Evolutionary conservation across 2,113 vertebrate species (phyloP), one percentile per base, ranked within the genome.

Genomic region (Pseudopodoces humilis): DNA sequence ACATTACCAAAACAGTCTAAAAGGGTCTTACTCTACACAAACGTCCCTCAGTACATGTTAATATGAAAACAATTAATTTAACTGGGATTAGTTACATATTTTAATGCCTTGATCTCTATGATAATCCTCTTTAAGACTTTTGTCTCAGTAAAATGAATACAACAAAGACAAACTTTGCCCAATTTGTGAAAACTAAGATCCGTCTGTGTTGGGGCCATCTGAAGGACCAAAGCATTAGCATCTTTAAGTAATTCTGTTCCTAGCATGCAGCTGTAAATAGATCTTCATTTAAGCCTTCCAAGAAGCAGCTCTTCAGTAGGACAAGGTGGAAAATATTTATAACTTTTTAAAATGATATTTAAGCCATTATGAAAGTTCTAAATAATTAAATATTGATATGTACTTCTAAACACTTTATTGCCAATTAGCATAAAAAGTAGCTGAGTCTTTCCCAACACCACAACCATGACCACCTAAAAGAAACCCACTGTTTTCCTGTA

Each of bases 1-100:
- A 52, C 20, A 62, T 53, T 41, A 69, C 27, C 50, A 53, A 87
- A 87, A 58, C n/a, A 39, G 41, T 17, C 16, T 76, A 62, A 88
- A 87, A 55, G 30, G 27, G 67, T 62, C 84, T 86, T 83, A 52
- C 43, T 15, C n/a, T 39, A 85, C 62, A 33, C 28, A 56, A 89
- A 72, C 7, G 5, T 60, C 52, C 41, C 69, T 90, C 46, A 58
- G 70, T 92, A 87, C 88, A 83, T 24, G 2, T 77, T 79, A 91
- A 74, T 77, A 94, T 28, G 79, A 96, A 97, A 98, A 94, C 62
- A 97, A 96, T 97, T 96, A 78, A 81, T 95, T 88, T 96, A 96
- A 94, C 93, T 96, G 77, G 76, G 88, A 97, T 96, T 97, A 97
- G 94, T 96, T 97, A 95, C 44, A 17, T 94, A 93, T 97, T 97